A percentile compares a stretch with the other conserved stretches of the same genome.
phyloP scores from a whole-genome alignment of 2,888 invertebrate species.

The Seladonia tumulorum region DNA sequence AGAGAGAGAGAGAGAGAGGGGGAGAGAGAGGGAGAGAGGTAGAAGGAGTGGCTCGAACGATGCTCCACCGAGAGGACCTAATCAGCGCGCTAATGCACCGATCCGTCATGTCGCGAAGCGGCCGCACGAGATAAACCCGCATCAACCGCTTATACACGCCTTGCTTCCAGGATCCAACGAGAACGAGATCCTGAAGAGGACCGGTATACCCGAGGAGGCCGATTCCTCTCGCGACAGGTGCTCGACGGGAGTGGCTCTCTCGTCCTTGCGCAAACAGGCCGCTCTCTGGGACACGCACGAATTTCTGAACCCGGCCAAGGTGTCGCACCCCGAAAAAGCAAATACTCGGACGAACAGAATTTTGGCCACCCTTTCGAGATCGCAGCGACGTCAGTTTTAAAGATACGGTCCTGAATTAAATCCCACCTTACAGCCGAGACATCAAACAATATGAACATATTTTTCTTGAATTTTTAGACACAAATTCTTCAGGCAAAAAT shows the following conservation, averaged over 20 bases:
- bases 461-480: no score
- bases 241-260: slow-evolving; percentile 63
- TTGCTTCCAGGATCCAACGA: slow-evolving; percentile 47
- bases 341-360: background rate
- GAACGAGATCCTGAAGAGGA: slow-evolving; percentile 45
- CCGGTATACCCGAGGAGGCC: slow-evolving; percentile 54
- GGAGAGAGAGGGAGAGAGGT: background rate
- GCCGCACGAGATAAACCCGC: slow-evolving; percentile 68
- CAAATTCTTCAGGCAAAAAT: no score
- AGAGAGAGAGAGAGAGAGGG: background rate
- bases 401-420: no score
- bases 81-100: slow-evolving; percentile 81
- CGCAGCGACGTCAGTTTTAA: no score
- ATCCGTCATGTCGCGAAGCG: slow-evolving; percentile 79
- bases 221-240: slow-evolving; percentile 74
- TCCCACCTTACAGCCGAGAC: no score
- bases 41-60: slow-evolving; percentile 22
- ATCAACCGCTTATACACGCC: slow-evolving; percentile 52
- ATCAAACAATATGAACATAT: no score
- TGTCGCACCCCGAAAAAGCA: slow-evolving; percentile 1
- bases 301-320: background rate
- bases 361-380: no score
- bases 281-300: background rate
- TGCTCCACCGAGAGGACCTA: slow-evolving; percentile 65
- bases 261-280: slow-evolving; percentile 42